phyloP scores from a whole-genome alignment of 2,888 invertebrate species.

The Neria commutata region DNA sequence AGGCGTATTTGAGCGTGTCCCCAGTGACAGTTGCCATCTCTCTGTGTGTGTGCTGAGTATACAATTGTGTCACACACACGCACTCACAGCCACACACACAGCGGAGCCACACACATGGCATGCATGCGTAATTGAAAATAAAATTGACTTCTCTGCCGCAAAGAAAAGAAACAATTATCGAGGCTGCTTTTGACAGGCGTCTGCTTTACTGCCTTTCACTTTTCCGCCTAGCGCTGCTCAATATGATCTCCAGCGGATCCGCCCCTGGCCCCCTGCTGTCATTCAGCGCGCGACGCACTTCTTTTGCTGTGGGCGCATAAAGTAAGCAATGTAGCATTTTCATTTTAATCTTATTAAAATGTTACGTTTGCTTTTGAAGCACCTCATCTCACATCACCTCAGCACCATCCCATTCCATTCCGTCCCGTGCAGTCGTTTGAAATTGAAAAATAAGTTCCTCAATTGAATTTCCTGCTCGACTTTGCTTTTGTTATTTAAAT shows the following conservation, averaged over 20 bases:
- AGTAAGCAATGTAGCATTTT: slow-evolving; percentile 45
- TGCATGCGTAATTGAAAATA: slow-evolving; percentile 15
- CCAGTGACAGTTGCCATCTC: neutral
- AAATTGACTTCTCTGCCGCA: slow-evolving; percentile 11
- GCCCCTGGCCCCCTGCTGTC: neutral
- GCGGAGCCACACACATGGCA: neutral
- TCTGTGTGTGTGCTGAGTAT: neutral
- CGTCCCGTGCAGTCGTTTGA: neutral
- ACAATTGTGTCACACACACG: neutral
- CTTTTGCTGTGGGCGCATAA: slow-evolving; percentile 2
- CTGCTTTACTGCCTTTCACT: neutral
- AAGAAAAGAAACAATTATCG: neutral
- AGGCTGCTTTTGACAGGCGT: slow-evolving; percentile 12
- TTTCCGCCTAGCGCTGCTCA: too few species aligned
- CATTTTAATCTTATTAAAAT: slow-evolving; percentile 53
- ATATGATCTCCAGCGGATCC: neutral
- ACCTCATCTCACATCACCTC: too few species aligned
- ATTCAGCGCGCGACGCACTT: neutral
- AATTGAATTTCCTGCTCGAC: neutral
- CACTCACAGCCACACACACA: neutral
- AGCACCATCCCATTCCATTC: neutral
- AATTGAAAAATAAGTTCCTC: neutral
- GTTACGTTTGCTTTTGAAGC: too few species aligned
- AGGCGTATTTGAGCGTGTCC: neutral
- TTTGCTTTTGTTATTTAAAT: neutral